Base-by-base conservation (phyloP, 2,113 vertebrate genomes). In the Xiphophorus hellerii region DNA sequence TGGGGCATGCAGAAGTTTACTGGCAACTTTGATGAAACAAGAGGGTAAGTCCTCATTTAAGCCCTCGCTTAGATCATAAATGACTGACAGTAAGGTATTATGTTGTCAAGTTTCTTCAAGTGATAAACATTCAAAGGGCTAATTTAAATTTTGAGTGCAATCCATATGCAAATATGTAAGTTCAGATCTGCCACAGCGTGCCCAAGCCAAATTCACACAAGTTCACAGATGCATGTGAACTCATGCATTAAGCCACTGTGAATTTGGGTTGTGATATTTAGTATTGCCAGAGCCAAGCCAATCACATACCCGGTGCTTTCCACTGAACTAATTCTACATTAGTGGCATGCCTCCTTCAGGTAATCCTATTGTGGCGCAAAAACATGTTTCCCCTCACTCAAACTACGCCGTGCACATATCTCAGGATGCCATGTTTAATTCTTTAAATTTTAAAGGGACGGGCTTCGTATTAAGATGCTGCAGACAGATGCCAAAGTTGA, bases 401-500 rank as follows among this genome's bases (percentile, higher is more conserved):
- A 70, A 65, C 28, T 64, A 60, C 64, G 66, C 25, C 28, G 39
- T 69, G 48, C 58, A 69, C 44, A 39, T n/a, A 77, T 87, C 84
- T 86, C 63, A 58, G 87, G 39, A 83, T 67, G 69, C 71, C 73
- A 75, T 81, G 70, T 83, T 86, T 61, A 70, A 54, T 73, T 71
- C 77, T 80, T 64, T 80, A 81, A 42, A 83, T 76, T 78, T 80
- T 73, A 78, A 67, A 58, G 80, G 64, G 78, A 54, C 69, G 28
- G 77, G 76, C 62, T 86, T 81, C 64, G 1, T 87, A 87, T 87
- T 87, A 89, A 88, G 90, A 91, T 86, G 90, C 87, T 82, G 80
- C 82, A 82, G 87, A 90, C 78, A 85, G 86, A 87, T 84, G 86
- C 84, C 81, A 92, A 88, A 88, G 83, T 84, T 87, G 81, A 88